Evolutionary conservation across 92 coral and sea anemone genomes (phyloP), one percentile per base, ranked within the genome.

Genomic region (Phenganax marumi): DNA sequence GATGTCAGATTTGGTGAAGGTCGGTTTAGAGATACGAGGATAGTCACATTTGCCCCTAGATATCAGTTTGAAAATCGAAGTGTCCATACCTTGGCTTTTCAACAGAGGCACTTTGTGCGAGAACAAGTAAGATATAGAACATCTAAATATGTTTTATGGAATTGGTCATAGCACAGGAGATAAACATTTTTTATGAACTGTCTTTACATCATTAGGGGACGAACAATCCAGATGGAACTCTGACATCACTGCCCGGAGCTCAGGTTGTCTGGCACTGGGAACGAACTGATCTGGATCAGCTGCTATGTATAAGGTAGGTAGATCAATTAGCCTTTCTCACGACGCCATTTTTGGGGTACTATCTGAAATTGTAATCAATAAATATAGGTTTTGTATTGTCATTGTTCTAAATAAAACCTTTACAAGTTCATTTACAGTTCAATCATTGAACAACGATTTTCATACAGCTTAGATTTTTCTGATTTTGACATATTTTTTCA

Each of bases 201-300:
- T n/a, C 21, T 47, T 10, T 16, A 16, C 11, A 21, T 61, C 33
- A 19, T 8, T 73, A 96, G 99, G 97, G 87, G 23, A 88, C 97
- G 5, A 86, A 84, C 10, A 96, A 96, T 71, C 99, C 99, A 2
- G 97, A 93, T 57, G 92, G 97, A 6, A 91, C 97, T 10, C 88
- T 96, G 48, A 96, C 99, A 11, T 93, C 97, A 24, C 81, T 87
- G 25, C 97, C 97, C 3, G 97, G 97, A 10, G 99, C 99, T 21
- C 89, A 91, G 72, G 97, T 96, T 10, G 91, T 93, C 62, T 96
- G 91, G 82, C 99, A 96, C 79, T 96, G 99, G 99, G 92, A 93
- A 65, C 85, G 97, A 77, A 93, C 99, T 33, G 99, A 96, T 80
- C 86, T 96, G 47, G 99, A 96, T 73, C 99, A 96, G 64, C 90